Evolutionary conservation across 2,888 invertebrate species (phyloP), one percentile per base, ranked within the genome.

Genomic region (Bruchidius siliquastri): DNA sequence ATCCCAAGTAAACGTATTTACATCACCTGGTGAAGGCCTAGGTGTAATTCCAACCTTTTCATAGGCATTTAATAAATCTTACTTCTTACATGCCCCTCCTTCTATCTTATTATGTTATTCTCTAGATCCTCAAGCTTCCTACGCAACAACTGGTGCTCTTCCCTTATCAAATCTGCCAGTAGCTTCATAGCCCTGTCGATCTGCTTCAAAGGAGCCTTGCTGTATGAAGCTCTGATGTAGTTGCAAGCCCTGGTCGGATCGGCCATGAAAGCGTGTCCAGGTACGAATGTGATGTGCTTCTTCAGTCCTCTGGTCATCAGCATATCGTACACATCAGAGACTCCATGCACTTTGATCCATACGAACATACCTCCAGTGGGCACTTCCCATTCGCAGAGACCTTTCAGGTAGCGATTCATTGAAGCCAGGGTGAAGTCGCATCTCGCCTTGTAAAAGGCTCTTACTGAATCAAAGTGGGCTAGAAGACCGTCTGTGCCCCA

Each of bases 311-410:
- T 89, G 72, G 90, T 88, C 87, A 91, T 90, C 20, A 94, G 90
- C 91, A 95, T 91, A 74, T 91, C 90, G 84, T 91, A 91, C 0
- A 94, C 92, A 82, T 95, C 94, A 0, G 89, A 86, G 0, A 95
- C 88, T 0, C 90, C 92, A 2, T 86, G 87, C 0, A 94, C 90
- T 80, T 90, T 90, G 71, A 94, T 87, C 95, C 95, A 95, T 67
- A 94, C 88, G 85, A 94, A 95, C 88, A 95, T 91, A 0, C 95
- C 95, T 0, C 92, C 94, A 2, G 87, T 84, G 0, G 95, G 95
- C 22, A 88, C 83, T 0, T 86, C 82, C 90, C 93, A 94, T 74
- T 91, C 91, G 0, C 90, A 91, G 2, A 93, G 83, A 71, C 90
- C 91, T 87, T 84, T 80, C 21, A 92, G 85, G 83, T 91, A 88